A percentile compares a stretch with the other conserved stretches of the same genome.
These are phyloP conservation scores for Pegea sp. DNA, from an alignment of 23 tunicate genomes.

Conservation along the genomic window DNA sequence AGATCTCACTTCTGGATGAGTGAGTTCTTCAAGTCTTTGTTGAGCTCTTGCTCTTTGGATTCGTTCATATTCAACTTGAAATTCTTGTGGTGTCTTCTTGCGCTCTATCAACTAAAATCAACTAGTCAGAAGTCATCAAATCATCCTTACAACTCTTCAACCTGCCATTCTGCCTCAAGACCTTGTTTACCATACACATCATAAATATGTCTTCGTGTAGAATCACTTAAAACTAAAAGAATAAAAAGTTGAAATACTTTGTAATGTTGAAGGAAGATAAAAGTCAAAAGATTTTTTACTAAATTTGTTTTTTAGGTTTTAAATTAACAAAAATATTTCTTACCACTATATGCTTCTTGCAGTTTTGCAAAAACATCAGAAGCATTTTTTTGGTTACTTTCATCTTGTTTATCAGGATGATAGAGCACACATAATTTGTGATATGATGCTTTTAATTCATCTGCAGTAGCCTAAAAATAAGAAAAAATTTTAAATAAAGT, in stretches of 20 bases:
- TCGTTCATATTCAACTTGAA: constrained; percentile 62
- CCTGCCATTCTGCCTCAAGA: constrained; percentile 90
- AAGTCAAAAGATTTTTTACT: too few species aligned
- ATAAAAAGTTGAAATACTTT: neutral
- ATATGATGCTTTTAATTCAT: constrained; percentile 53
- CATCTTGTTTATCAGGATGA: constrained; percentile 80
- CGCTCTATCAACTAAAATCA: constrained; percentile 47
- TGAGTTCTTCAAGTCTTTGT: constrained; percentile 49
- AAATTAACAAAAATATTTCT: constrained; percentile 2
- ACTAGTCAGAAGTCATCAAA: neutral
- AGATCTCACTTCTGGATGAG: constrained; percentile 40
- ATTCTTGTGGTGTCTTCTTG: constrained; percentile 57
- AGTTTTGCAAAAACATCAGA: constrained; percentile 52
- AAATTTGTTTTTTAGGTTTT: too few species aligned
- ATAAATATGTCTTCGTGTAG: constrained; percentile 59
- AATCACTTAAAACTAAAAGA: constrained; percentile 63
- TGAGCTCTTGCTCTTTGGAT: constrained; percentile 49
- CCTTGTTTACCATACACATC: constrained; percentile 75
- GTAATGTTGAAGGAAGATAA: too few species aligned
- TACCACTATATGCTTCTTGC: constrained; percentile 70
- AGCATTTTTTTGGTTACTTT: constrained; percentile 27
- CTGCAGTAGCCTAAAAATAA: constrained; percentile 30
- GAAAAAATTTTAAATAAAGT: too few species aligned
- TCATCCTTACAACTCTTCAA: neutral
- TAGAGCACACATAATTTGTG: constrained; percentile 66